These are phyloP conservation scores for Phataginus tricuspis DNA, from an alignment of 2,797 vertebrate genomes.

Conservation along the genomic window DNA sequence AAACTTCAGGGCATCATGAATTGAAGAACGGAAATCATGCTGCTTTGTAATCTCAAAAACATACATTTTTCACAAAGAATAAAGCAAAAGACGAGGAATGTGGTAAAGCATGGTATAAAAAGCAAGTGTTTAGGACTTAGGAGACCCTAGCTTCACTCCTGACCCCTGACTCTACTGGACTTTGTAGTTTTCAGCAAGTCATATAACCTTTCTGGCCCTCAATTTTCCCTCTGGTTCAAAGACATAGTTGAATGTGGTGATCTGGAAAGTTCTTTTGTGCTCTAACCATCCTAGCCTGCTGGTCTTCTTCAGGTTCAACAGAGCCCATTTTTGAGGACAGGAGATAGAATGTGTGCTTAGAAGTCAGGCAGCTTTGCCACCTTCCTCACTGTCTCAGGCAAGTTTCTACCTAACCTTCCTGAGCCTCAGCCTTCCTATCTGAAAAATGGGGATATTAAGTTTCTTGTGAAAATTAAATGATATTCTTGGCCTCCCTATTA, in stretches of 20 bases:
- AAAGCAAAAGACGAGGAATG: not conserved
- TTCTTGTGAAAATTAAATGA: not conserved
- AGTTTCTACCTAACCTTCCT: not conserved
- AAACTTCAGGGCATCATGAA: fast-evolving
- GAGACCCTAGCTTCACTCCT: not conserved
- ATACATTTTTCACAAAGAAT: not conserved
- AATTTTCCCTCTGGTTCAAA: not conserved
- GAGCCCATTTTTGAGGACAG: not conserved
- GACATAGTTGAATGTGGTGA: not conserved
- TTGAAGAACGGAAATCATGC: not conserved
- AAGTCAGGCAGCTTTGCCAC: not conserved
- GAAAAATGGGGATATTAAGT: not conserved
- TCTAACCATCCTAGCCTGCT: not conserved
- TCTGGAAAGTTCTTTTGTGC: not conserved
- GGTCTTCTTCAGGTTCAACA: not conserved
- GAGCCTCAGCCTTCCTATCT: not conserved
- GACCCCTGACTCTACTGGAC: not conserved
- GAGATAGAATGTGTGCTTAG: no score
- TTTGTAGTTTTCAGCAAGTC: not conserved
- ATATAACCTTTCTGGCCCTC: not conserved
- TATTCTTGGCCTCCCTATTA: not conserved
- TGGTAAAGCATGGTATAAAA: not conserved
- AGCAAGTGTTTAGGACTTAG: not conserved
- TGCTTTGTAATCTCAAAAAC: not conserved
- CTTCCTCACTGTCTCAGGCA: not conserved